phyloP scores from a whole-genome alignment of 2,797 vertebrate genomes.

The Sphenodon punctatus region DNA sequence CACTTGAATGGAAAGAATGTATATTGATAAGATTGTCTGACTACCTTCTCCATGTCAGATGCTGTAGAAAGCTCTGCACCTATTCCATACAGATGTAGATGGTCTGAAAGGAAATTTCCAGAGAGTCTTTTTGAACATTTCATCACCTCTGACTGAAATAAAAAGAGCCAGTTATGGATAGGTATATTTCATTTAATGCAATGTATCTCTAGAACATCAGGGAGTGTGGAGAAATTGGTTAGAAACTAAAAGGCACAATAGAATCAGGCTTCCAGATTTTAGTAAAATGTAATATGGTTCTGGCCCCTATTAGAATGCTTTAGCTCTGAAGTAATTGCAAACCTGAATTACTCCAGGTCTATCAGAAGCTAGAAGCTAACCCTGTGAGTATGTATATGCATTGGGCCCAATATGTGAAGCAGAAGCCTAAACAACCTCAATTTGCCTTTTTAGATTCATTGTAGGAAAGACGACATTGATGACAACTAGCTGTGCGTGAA shows the following conservation, averaged over 20 bases:
- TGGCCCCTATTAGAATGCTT: neutral
- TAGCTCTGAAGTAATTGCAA: neutral
- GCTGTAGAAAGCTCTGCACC: no score
- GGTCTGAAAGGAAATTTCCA: neutral
- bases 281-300: neutral
- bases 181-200: rapidly evolving
- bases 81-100: neutral
- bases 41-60: constrained; percentile 68
- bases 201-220: neutral
- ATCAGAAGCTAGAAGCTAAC: neutral
- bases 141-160: neutral
- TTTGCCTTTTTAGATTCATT: neutral
- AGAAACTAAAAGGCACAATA: neutral
- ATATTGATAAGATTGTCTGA: constrained; percentile 58
- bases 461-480: neutral
- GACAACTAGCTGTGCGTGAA: constrained; percentile 16
- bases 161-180: neutral
- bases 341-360: neutral
- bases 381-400: neutral
- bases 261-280: neutral
- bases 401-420: constrained; percentile 22
- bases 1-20: constrained; percentile 66
- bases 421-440: constrained; percentile 27
- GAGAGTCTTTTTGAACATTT: neutral
- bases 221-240: neutral